Evolutionary conservation across 2,113 vertebrate genomes (phyloP).

Genomic region (Aldabrachelys gigantea): DNA sequence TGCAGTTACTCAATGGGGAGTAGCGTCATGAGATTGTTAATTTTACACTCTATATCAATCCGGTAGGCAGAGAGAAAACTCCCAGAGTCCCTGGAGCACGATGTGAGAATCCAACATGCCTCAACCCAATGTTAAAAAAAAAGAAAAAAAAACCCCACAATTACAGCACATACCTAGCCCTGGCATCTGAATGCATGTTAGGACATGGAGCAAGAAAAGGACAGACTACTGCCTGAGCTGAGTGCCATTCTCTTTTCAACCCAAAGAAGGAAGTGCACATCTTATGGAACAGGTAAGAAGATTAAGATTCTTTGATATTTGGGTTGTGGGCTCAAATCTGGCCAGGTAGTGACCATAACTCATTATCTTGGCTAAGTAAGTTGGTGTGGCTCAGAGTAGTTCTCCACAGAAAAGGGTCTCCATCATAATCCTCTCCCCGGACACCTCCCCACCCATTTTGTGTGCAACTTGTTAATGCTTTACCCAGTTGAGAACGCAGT

Average conservation of each 20-base stretch:
- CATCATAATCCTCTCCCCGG: rapidly evolving
- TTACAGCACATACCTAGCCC: neutral
- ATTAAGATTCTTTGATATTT: too few relatives aligned
- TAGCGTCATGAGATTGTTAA: neutral
- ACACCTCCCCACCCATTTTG: neutral
- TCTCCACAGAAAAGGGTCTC: neutral
- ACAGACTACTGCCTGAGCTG: neutral
- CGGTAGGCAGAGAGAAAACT: rapidly evolving
- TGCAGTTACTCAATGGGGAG: neutral
- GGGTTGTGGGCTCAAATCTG: neutral
- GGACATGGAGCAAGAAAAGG: neutral
- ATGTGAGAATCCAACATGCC: rapidly evolving
- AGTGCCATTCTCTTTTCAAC: neutral
- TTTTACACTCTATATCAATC: neutral
- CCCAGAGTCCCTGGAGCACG: rapidly evolving
- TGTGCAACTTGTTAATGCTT: neutral
- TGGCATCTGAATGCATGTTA: too few relatives aligned
- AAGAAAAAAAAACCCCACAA: neutral
- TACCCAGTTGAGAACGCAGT: neutral
- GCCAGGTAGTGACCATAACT: neutral
- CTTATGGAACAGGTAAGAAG: neutral
- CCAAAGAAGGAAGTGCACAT: neutral
- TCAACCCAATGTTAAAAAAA: neutral
- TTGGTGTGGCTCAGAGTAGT: neutral
- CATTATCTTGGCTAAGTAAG: neutral